Base-by-base conservation (phyloP, 2,888 invertebrate species). In the Oligia strigilis region DNA sequence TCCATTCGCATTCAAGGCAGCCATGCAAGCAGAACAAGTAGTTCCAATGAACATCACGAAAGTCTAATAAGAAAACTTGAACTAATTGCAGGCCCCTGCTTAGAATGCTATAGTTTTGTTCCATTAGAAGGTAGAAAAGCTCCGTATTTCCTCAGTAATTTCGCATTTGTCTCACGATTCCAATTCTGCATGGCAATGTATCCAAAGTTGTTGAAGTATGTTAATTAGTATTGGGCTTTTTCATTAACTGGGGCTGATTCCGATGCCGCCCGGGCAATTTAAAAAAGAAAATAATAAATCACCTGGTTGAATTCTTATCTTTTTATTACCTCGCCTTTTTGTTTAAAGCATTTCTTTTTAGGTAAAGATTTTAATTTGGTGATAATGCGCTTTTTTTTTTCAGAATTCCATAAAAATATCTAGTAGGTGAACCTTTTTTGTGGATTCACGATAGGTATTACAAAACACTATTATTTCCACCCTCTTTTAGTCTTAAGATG, bases 191-290 rank as follows among this genome's bases (percentile, higher is more conserved):
- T 79, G 70, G 75, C 71, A 77, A 58, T 72, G 77, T 84, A 69
- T 87, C 74, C 14, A 29, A 75, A 87, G 71, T 78, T 86, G 73
- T 69, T 64, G 58, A 80, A 87, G 36, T 76, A 84, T 75, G 84
- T 78, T 85, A 85, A 87, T 85, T 85, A 81, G 81, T 62, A 83
- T 86, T 52, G 43, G 77, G 43, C 75, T 75, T 75, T 86, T 87
- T 87, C 81, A 85, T 85, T 85, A 83, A 75, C 77, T 72, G 13
- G 71, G 14, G 17, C 46, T 69, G 75, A 78, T 80, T 75, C 60
- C 62, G 60, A 40, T 17, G 40, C 58, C 40, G 40, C 11, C 11
- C 40, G 65, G 67, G 79, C 17, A 60, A 71, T 81, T 86, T 60
- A 60, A 70, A 75, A 82, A 80, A 78, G 66, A 78, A 84, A 67